These are phyloP conservation scores for Zelostemma sp. DNA, from an alignment of 1,140 invertebrate species.

Conservation along the genomic window DNA sequence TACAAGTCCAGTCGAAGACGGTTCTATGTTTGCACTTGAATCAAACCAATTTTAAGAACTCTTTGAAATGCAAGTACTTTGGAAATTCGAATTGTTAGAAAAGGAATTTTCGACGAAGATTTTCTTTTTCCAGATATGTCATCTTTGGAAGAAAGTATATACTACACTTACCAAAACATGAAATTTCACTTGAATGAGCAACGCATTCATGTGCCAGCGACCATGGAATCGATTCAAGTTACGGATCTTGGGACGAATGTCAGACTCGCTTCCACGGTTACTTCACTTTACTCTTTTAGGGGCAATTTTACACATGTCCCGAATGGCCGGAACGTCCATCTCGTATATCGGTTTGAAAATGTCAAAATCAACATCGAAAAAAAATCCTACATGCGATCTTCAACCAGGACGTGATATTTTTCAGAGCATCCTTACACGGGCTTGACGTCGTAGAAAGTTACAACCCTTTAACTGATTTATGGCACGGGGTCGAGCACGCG, in stretches of 20 bases:
- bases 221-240: conserved; percentile 68
- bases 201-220: conserved; percentile 67
- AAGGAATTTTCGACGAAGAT: too few relatives aligned
- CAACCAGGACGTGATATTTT: conserved; percentile 15
- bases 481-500: conserved; percentile 72
- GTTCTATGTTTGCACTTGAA: conserved; percentile 74
- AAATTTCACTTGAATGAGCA: conserved; percentile 72
- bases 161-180: conserved; percentile 65
- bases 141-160: conserved; percentile 58
- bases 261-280: conserved; percentile 66
- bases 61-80: conserved; percentile 59
- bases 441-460: conserved; percentile 72
- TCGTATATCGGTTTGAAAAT: conserved; percentile 70
- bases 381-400: too few relatives aligned
- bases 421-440: conserved; percentile 73
- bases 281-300: conserved; percentile 71
- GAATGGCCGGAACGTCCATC: conserved; percentile 70
- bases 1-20: conserved; percentile 73
- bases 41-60: conserved; percentile 69
- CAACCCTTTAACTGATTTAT: conserved; percentile 72
- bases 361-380: neutral
- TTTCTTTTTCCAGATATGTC: conserved; percentile 62
- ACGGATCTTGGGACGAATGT: conserved; percentile 72
- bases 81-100: neutral
- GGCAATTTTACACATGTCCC: conserved; percentile 71